Evolutionary conservation across 2,113 vertebrate genomes (phyloP).

Genomic region (Ascaphus truei): DNA sequence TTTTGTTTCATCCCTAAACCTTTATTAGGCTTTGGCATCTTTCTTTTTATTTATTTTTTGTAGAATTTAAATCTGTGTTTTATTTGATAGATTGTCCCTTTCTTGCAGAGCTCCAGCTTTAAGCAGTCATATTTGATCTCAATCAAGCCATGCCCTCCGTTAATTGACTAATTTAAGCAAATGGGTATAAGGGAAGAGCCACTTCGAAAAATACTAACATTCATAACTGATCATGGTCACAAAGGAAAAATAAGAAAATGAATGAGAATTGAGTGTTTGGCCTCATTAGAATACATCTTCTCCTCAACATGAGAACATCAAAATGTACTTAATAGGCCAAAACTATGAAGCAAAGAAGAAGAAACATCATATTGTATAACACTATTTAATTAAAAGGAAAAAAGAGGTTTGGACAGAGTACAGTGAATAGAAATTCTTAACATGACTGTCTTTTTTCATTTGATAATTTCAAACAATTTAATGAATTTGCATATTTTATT

Average conservation of each 20-base stretch:
- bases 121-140: no score
- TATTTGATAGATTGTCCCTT: no score
- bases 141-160: no score
- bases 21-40: no score
- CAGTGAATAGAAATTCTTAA: constrained; percentile 46
- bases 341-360: constrained; percentile 2
- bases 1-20: no score
- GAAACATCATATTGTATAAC: background rate
- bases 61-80: no score
- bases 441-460: constrained; percentile 44
- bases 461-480: constrained; percentile 44
- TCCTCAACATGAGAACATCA: background rate
- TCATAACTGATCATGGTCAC: no score
- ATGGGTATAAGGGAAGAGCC: no score
- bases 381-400: constrained; percentile 31
- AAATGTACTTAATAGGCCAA: background rate
- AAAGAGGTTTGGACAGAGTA: background rate
- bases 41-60: no score
- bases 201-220: no score
- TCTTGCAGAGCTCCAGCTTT: no score
- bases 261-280: background rate
- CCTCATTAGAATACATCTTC: background rate
- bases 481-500: constrained; percentile 62
- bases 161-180: no score
- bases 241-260: background rate